Conservation (phyloP, 2,113 vertebrate genomes). For the Dicentrarchus labrax region DNA sequence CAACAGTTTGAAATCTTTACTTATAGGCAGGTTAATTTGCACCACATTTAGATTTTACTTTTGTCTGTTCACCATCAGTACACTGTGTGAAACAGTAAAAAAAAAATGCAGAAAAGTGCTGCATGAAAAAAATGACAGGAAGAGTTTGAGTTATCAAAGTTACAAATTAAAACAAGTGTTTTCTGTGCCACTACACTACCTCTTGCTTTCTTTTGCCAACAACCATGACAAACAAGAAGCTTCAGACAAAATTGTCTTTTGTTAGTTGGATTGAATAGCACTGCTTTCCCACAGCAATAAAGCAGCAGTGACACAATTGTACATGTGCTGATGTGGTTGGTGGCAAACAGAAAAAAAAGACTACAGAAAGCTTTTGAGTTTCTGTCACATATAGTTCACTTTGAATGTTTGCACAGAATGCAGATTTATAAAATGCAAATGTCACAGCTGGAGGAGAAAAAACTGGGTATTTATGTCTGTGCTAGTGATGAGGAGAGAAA, state of each 20-base stretch:
- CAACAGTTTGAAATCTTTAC: slow-evolving; percentile 18
- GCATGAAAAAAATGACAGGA: slow-evolving; percentile 6
- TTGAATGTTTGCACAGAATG: slow-evolving; percentile 29
- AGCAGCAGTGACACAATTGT: not conserved
- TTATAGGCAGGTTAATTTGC: slow-evolving; percentile 45
- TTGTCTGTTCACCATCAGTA: slow-evolving; percentile 6
- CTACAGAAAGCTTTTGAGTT: slow-evolving; percentile 11
- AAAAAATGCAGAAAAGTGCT: not conserved
- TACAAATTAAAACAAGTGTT: slow-evolving; percentile 32
- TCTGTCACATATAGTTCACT: slow-evolving; percentile 21
- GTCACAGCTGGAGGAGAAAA: slow-evolving; percentile 55
- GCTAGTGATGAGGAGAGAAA: slow-evolving; percentile 50
- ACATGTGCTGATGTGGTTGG: not conserved
- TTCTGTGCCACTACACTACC: slow-evolving; percentile 2
- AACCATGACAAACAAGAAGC: slow-evolving; percentile 33
- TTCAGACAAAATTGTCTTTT: slow-evolving; percentile 25
- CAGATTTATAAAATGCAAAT: slow-evolving; percentile 62
- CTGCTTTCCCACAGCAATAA: slow-evolving; percentile 8
- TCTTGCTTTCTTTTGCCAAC: slow-evolving; percentile 25
- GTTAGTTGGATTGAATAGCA: not conserved
- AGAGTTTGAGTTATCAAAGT: slow-evolving; percentile 2
- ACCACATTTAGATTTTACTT: slow-evolving; percentile 25
- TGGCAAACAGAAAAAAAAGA: not conserved
- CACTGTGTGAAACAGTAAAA: not conserved
- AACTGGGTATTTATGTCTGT: slow-evolving; percentile 52